A percentile compares a stretch with the other conserved stretches of the same genome.
Conservation (phyloP, 1,140 invertebrate species). For the Meteorus sp. region DNA sequence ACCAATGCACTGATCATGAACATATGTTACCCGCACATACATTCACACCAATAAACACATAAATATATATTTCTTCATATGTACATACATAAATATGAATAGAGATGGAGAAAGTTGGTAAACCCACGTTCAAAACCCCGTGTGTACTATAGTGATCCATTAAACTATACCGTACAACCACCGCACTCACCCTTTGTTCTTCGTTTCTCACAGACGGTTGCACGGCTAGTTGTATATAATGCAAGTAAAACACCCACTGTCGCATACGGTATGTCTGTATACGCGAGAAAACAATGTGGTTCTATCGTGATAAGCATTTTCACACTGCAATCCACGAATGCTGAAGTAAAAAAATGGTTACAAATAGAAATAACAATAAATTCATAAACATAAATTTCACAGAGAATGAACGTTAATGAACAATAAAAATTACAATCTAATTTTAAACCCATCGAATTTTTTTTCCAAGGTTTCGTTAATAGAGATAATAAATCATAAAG, state of each 20-base stretch:
- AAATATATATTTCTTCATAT: neutral
- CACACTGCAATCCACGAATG: neutral
- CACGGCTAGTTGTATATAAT: neutral
- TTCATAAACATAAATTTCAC: no score
- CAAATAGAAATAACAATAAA: no score
- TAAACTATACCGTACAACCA: neutral
- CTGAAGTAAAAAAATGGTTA: neutral
- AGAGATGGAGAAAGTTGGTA: no score
- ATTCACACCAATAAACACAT: neutral
- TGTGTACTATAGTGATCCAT: neutral
- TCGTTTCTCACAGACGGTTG: neutral
- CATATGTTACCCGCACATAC: neutral
- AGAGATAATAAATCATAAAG: no score
- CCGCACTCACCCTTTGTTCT: neutral
- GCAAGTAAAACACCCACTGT: neutral
- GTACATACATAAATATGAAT: neutral
- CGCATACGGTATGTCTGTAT: neutral
- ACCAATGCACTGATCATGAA: no score
- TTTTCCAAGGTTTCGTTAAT: no score
- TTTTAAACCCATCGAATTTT: no score
- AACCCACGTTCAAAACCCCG: neutral
- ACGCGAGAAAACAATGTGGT: constrained; percentile 2
- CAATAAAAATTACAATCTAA: no score
- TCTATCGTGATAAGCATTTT: no score
- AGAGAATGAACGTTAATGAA: no score